A percentile compares a stretch with the other conserved stretches of the same genome.
These are phyloP conservation scores for Serinus canaria DNA, from an alignment of 2,113 vertebrate genomes.

Conservation along the genomic window DNA sequence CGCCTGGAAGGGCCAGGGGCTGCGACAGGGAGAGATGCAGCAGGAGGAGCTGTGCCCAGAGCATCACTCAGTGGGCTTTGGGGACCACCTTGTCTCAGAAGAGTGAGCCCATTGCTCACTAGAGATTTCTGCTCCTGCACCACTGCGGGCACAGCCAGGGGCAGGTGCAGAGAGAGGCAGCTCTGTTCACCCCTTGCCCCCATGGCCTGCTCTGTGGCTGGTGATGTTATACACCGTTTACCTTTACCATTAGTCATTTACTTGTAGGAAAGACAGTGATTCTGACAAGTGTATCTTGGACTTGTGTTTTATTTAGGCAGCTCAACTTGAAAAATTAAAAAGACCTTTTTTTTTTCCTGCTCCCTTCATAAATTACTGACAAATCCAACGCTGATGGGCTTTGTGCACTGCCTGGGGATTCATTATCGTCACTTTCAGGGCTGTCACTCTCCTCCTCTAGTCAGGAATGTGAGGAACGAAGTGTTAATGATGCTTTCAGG, in stretches of 20 bases:
- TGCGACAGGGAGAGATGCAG: neutral
- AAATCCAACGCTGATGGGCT: neutral
- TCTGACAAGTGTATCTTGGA: rapidly evolving
- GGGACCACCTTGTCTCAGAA: neutral
- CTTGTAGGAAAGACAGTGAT: neutral
- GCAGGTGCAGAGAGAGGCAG: rapidly evolving
- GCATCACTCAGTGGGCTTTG: neutral
- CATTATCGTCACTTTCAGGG: slow-evolving; percentile 11
- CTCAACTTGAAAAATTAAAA: neutral
- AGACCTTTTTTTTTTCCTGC: neutral
- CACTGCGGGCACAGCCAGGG: rapidly evolving
- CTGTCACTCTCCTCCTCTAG: neutral
- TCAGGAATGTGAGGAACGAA: neutral
- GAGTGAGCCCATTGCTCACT: neutral
- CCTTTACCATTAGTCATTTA: neutral
- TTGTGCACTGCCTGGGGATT: neutral
- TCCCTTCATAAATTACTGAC: neutral
- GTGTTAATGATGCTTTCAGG: neutral
- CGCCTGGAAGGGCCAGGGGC: neutral
- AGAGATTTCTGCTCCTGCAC: neutral
- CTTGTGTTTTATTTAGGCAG: neutral
- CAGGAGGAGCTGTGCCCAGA: neutral
- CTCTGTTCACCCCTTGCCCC: neutral
- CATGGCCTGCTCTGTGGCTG: neutral
- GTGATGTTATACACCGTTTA: rapidly evolving